Evolutionary conservation across 23 tunicate species (phyloP).

Genomic region (Styela clava): DNA sequence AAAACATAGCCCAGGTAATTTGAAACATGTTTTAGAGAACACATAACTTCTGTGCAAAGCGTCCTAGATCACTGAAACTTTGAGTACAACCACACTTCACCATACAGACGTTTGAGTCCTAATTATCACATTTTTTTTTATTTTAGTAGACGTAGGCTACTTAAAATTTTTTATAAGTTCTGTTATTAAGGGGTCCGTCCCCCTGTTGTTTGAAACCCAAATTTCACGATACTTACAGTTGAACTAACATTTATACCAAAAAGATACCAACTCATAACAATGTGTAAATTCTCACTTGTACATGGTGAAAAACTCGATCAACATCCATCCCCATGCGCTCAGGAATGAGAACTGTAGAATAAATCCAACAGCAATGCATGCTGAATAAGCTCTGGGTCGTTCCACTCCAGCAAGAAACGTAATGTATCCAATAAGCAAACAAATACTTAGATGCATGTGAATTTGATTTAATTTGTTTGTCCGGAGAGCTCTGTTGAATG

Average conservation of each 20-base stretch:
- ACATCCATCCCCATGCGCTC: slow-evolving; percentile 77
- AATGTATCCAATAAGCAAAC: slow-evolving; percentile 54
- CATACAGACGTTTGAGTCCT: neutral
- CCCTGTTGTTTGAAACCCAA: no score
- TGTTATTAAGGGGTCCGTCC: no score
- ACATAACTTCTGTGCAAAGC: no score
- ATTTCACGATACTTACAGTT: no score
- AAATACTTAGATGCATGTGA: slow-evolving; percentile 39
- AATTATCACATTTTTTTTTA: no score
- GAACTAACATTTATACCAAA: no score
- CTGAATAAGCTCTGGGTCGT: slow-evolving; percentile 4
- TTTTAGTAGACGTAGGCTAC: no score
- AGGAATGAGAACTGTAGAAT: slow-evolving; percentile 63
- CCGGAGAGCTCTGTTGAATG: slow-evolving; percentile 30
- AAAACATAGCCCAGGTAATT: no score
- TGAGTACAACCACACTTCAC: neutral
- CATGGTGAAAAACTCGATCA: slow-evolving; percentile 42
- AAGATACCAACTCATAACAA: neutral
- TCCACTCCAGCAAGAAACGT: slow-evolving; percentile 66
- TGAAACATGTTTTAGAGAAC: no score
- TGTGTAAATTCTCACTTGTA: slow-evolving; percentile 24
- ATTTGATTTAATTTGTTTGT: slow-evolving; percentile 42
- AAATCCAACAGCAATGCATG: slow-evolving; percentile 42
- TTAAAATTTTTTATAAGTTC: no score
- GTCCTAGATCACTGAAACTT: neutral